A percentile compares a stretch with the other conserved stretches of the same genome.
Conservation (phyloP, 2,888 invertebrate species). For the Melieria crassipennis region DNA sequence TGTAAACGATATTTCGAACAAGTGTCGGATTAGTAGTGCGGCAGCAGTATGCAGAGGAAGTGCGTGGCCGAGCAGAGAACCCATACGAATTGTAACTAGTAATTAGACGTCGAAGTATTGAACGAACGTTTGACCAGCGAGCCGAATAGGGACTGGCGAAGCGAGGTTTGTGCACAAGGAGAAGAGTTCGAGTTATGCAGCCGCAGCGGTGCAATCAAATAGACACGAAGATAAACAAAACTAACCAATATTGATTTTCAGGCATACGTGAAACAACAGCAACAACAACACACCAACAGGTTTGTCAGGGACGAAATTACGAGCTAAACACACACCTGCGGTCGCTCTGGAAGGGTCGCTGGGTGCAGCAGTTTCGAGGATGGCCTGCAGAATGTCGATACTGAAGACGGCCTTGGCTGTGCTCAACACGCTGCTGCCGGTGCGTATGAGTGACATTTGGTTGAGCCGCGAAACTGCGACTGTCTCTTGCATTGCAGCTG, state of each 20-base stretch:
- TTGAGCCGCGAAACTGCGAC: not conserved
- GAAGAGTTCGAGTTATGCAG: not conserved
- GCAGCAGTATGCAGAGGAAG: constrained; percentile 38
- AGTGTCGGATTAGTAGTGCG: constrained; percentile 35
- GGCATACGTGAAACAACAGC: constrained; percentile 19
- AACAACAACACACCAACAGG: constrained; percentile 26
- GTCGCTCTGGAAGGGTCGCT: too few species aligned
- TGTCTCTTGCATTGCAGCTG: constrained; percentile 43
- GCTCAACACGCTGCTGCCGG: constrained; percentile 58
- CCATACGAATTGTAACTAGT: too few species aligned
- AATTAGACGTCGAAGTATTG: too few species aligned
- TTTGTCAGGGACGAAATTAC: too few species aligned
- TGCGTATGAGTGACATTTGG: constrained; percentile 51
- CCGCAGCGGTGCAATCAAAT: not conserved
- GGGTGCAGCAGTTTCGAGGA: constrained; percentile 33
- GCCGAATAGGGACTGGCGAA: too few species aligned
- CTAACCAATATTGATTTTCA: not conserved
- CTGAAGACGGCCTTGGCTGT: constrained; percentile 54
- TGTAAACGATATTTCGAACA: too few species aligned
- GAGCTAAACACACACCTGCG: too few species aligned
- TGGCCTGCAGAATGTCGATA: constrained; percentile 54
- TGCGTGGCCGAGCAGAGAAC: not conserved
- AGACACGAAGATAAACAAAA: not conserved
- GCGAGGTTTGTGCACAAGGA: too few species aligned
- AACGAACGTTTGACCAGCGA: too few species aligned